Base-by-base conservation (phyloP, 2,113 vertebrate species). In the Hypanus sabinus region DNA sequence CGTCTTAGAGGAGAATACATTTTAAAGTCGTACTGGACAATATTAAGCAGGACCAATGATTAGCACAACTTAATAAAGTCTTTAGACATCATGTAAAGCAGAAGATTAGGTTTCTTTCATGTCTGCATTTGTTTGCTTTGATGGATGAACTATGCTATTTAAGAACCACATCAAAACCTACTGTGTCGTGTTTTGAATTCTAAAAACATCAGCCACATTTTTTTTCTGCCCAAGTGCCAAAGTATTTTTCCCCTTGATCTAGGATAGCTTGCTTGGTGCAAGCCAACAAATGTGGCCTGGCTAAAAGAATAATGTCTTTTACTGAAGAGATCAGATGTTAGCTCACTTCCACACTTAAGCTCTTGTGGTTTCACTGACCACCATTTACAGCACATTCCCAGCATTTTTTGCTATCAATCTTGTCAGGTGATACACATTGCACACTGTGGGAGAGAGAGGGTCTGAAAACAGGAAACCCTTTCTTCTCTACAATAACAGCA, bases 191-290 rank as follows among this genome's bases (percentile, higher is more conserved):
- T 94, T 94, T 94, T 83, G 27, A 94, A 94, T 0, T 57, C 94
- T 95, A 95, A 95, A 96, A 96, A 95, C 91, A 93, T 94, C 94
- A 73, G 57, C 60, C 85, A 33, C 85, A 90, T 65, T 83, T 83
- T 62, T 83, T 90, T 73, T 93, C 36, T 46, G 70, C 70, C 85
- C 33, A 30, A 93, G 70, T 12, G 38, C 91, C 91, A 93, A 73
- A 75, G 38, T 95, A 93, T 95, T 95, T 93, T 96, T 94, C 96
- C 36, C 70, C 94, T 94, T 94, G 93, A 94, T 94, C 85, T 0
- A 0, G 94, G 95, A 94, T 87, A 76, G 65, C 73, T 94, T 96
- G 94, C 95, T 96, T 94, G 94, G 95, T 95, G 80, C 94, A 94
- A 95, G 95, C 92, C 94, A 96, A 95, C 85, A 95, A 95, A 94